Conservation (phyloP, 2,113 vertebrate genomes). For the Micronisus gabar region DNA sequence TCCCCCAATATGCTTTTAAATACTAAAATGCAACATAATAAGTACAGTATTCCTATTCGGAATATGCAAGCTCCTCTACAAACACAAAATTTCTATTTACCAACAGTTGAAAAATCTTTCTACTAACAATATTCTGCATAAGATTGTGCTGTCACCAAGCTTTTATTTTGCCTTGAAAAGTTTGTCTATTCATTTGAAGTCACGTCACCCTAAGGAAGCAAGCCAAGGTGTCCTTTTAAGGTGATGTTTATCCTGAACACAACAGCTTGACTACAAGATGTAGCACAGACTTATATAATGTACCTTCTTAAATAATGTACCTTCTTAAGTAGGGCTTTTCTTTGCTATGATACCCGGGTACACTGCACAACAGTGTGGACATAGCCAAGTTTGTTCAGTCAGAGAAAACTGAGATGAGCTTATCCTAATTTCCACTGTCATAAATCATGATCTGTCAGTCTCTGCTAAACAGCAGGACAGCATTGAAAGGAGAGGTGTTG, state of each 20-base stretch:
- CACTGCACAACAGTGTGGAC: not conserved
- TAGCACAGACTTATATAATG: not conserved
- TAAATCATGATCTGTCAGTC: not conserved
- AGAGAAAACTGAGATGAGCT: not conserved
- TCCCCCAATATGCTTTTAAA: not conserved
- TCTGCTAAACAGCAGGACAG: not conserved
- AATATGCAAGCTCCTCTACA: not conserved
- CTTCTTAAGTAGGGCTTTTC: not conserved
- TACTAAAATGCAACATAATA: not conserved
- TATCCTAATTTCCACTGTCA: not conserved
- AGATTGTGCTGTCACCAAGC: not conserved
- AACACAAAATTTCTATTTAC: not conserved
- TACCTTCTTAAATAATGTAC: not conserved
- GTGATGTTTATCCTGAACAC: constrained; percentile 7
- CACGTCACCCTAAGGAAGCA: not conserved
- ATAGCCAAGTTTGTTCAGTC: not conserved
- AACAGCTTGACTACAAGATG: not conserved
- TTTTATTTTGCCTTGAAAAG: not conserved
- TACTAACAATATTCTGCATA: not conserved
- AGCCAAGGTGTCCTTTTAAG: not conserved
- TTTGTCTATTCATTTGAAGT: not conserved
- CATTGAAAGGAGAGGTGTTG: not conserved
- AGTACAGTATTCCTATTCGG: not conserved
- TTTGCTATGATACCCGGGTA: not conserved
- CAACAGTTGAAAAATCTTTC: not conserved